Conservation (phyloP, 37 sponge, comb jelly and placozoan species). For the Cliona cf. orientalis region DNA sequence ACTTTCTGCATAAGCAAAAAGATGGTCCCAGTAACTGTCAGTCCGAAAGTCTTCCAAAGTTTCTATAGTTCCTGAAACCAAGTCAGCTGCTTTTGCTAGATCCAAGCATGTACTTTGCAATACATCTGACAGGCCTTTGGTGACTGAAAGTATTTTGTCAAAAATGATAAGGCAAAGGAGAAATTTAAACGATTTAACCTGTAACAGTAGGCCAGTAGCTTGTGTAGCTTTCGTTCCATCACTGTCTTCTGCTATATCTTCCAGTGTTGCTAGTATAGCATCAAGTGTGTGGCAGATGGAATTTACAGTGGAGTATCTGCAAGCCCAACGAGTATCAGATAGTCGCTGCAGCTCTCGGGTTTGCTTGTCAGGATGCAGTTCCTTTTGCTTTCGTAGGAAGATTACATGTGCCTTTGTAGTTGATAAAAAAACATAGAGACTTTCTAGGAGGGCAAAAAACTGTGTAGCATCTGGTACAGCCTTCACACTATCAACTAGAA, state of each 20-base stretch:
- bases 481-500: constrained; percentile 52
- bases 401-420: constrained; percentile 48
- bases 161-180: neutral
- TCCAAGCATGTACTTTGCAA: neutral
- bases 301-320: too few relatives aligned
- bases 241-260: constrained; percentile 1
- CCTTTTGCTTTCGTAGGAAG: constrained; percentile 33
- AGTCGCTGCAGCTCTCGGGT: constrained; percentile 15
- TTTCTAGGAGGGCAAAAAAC: constrained; percentile 48
- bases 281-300: constrained; percentile 36
- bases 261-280: constrained; percentile 33
- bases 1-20: constrained; percentile 27
- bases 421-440: constrained; percentile 49
- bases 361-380: constrained; percentile 46
- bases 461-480: constrained; percentile 17
- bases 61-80: constrained; percentile 22
- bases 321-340: too few relatives aligned
- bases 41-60: constrained; percentile 27
- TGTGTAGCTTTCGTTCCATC: constrained; percentile 25
- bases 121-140: too few relatives aligned
- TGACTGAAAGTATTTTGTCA: constrained; percentile 3
- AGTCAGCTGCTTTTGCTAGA: constrained; percentile 1
- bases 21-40: constrained; percentile 21
- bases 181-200: constrained; percentile 20
- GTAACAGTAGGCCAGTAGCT: constrained; percentile 25